Percentiles rank a stretch among this genome's conserved stretches.
These are phyloP conservation scores for Microchirus variegatus DNA, from an alignment of 2,797 vertebrate genomes.

Conservation along the genomic window DNA sequence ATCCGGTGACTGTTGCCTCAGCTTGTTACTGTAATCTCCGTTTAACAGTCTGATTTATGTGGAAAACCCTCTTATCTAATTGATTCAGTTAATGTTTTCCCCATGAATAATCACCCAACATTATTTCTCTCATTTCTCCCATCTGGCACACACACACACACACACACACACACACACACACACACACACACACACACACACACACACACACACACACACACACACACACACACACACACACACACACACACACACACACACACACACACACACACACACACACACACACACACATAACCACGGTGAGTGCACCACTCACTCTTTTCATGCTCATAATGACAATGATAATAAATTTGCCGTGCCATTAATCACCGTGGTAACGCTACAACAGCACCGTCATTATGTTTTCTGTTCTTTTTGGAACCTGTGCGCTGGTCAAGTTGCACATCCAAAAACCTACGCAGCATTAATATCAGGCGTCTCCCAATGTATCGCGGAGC, in stretches of 20 bases:
- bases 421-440: constrained; percentile 17
- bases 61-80: constrained; percentile 59
- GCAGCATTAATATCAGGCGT: constrained; percentile 1
- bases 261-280: constrained; percentile 13
- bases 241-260: constrained; percentile 25
- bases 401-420: neutral
- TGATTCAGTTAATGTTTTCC: constrained; percentile 55
- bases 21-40: constrained; percentile 46
- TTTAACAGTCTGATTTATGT: constrained; percentile 44
- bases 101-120: constrained; percentile 48
- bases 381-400: constrained; percentile 14
- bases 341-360: constrained; percentile 55
- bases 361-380: constrained; percentile 52
- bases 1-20: constrained; percentile 3
- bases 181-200: constrained; percentile 19
- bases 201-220: constrained; percentile 24
- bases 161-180: constrained; percentile 19
- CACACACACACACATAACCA: constrained; percentile 21
- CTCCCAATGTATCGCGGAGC: constrained; percentile 1
- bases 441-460: constrained; percentile 1
- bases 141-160: constrained; percentile 27
- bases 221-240: constrained; percentile 13
- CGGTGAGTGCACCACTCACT: constrained; percentile 39
- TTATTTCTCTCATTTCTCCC: constrained; percentile 34
- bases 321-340: constrained; percentile 57